Evolutionary conservation across 2,888 invertebrate species (phyloP).

Genomic region (Drosophila kuntzei): DNA sequence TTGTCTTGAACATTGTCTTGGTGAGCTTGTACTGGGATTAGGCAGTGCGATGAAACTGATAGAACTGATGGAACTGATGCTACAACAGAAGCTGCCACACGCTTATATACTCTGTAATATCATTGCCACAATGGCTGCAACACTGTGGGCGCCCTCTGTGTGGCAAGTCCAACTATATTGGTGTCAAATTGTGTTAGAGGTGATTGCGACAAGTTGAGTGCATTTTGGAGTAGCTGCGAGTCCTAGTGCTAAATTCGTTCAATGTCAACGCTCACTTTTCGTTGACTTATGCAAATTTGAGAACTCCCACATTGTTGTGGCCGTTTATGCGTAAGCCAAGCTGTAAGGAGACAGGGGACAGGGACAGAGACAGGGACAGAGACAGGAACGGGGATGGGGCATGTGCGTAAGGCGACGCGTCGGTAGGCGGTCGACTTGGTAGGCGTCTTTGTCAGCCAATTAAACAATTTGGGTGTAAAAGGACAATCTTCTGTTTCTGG

Average conservation of each 20-base stretch:
- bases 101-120: slow-evolving; percentile 41
- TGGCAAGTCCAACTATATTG: slow-evolving; percentile 29
- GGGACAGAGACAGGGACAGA: not conserved
- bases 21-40: slow-evolving; percentile 15
- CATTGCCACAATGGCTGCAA: not conserved
- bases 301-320: slow-evolving; percentile 14
- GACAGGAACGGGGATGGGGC: not conserved
- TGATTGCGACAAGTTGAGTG: slow-evolving; percentile 72
- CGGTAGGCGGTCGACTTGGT: slow-evolving; percentile 3
- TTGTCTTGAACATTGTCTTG: slow-evolving; percentile 61
- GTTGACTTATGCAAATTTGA: slow-evolving; percentile 79
- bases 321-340: slow-evolving; percentile 1
- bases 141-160: slow-evolving; percentile 7
- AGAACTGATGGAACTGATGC: slow-evolving; percentile 50
- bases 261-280: slow-evolving; percentile 70
- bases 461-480: slow-evolving; percentile 75
- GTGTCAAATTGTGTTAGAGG: slow-evolving; percentile 71
- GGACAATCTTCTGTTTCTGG: slow-evolving; percentile 47
- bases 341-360: not conserved
- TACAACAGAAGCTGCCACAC: slow-evolving; percentile 14
- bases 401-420: not conserved
- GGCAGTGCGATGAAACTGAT: slow-evolving; percentile 48
- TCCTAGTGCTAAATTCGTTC: slow-evolving; percentile 71
- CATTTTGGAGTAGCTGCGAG: slow-evolving; percentile 57
- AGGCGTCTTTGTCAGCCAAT: slow-evolving; percentile 69